Conservation (phyloP, 2,888 invertebrate species). For the Tethea ocularis region DNA sequence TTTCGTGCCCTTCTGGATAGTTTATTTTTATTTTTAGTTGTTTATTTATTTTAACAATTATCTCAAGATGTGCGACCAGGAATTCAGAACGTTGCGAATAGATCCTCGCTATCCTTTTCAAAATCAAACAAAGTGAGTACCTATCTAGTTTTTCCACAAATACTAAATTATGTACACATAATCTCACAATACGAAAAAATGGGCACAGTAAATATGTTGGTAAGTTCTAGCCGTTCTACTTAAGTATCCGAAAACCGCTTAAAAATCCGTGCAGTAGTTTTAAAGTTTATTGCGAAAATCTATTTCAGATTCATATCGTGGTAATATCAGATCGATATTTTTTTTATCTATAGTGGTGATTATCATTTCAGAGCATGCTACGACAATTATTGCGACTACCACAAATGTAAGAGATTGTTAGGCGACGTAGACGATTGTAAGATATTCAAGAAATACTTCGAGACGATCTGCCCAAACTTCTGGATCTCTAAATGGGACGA, state of each 20-base stretch:
- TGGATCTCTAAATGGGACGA: slow-evolving; percentile 77
- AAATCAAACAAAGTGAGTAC: slow-evolving; percentile 72
- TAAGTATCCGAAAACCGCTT: too few species aligned
- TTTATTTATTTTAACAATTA: slow-evolving; percentile 13
- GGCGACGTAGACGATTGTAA: slow-evolving; percentile 72
- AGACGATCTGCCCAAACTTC: slow-evolving; percentile 74
- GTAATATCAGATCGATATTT: too few species aligned
- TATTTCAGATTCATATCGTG: too few species aligned
- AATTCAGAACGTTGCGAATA: slow-evolving; percentile 69
- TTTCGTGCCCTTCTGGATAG: slow-evolving; percentile 14
- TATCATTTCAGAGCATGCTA: slow-evolving; percentile 64
- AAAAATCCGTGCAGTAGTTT: too few species aligned
- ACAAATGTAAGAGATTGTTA: slow-evolving; percentile 66
- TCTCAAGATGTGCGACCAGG: slow-evolving; percentile 69
- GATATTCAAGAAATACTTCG: slow-evolving; percentile 76
- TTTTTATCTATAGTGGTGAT: not conserved
- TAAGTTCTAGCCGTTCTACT: too few species aligned
- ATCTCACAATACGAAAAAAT: not conserved
- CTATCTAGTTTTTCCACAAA: too few species aligned
- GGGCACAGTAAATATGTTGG: too few species aligned
- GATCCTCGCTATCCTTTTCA: slow-evolving; percentile 73
- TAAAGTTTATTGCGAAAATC: too few species aligned
- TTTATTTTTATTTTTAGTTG: slow-evolving; percentile 16
- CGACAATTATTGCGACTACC: slow-evolving; percentile 74
- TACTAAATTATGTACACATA: too few species aligned